Evolutionary conservation across 2,888 invertebrate genomes (phyloP), one percentile per base, ranked within the genome.

Genomic region (Ormyrus labotus): DNA sequence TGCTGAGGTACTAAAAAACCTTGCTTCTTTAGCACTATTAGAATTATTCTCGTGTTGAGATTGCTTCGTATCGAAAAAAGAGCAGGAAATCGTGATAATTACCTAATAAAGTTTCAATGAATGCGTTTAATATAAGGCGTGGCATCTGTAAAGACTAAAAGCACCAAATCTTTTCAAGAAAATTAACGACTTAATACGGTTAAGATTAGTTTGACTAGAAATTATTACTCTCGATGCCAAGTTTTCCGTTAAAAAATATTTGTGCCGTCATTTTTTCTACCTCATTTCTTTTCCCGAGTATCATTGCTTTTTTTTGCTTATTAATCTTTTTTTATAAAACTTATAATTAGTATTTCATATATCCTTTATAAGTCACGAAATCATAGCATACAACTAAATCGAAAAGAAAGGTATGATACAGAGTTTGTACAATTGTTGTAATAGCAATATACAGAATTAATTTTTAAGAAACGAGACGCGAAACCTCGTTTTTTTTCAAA

Each of bases 401-500:
- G 81, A 82, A 77, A 82, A 83, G 82, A 81, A 83, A 87, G 72
- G 81, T 86, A 87, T 85, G 82, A 85, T 86, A 88, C 85, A 87
- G 84, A 86, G 84, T 87, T 86, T 88, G 86, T 87, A 87, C 87
- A 88, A 87, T 85, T 82, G 80, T 83, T 76, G 47, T 72, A 61
- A 50, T 65, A 69, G 68, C 47, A 73, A 73, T 72, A 75, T 69
- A 76, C 74, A 69, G n/a, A 70, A 74, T 34, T 74, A 76, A 69
- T 67, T 4, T 34, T 63, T 19, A 60, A 53, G 34, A 68, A 73
- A 77, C 9, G 19, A 51, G 9, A 64, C 2, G 63, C 6, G 13
- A 78, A 53, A 63, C 45, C 58, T 69, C 10, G 0, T 6, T 53
- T 9, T 9, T 48, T 63, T 34, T 63, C 11, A 82, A 82, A 82